Conservation (phyloP, 2,113 vertebrate species). For the Eretmodus cyanostictus region DNA sequence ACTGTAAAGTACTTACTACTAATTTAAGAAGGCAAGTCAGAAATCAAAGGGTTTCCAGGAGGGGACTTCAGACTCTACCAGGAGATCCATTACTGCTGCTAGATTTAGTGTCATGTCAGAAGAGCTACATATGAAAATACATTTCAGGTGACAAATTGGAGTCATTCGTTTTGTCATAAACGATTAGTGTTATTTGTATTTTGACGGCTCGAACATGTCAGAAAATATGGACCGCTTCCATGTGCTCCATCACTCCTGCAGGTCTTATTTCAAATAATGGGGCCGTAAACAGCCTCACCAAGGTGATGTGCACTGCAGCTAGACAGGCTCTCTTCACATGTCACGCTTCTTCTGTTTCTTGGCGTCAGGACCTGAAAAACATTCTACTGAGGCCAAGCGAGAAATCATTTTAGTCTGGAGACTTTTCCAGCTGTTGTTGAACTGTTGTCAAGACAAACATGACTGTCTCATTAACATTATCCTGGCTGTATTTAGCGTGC, state of each 20-base stretch:
- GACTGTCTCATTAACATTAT: constrained; percentile 8
- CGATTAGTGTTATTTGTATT: neutral
- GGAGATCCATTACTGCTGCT: neutral
- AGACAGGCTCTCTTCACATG: neutral
- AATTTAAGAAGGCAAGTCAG: neutral
- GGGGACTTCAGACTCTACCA: neutral
- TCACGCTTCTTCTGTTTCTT: neutral
- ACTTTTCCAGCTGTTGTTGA: constrained; percentile 5
- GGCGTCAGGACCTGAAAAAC: neutral
- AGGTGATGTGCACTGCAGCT: neutral
- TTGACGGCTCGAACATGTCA: neutral
- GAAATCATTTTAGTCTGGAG: neutral
- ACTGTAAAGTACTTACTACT: neutral
- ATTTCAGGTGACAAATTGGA: neutral
- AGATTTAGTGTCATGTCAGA: neutral
- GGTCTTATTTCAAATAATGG: neutral
- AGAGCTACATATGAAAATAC: neutral
- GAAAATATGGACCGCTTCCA: neutral
- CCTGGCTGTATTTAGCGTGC: neutral
- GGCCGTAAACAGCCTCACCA: neutral
- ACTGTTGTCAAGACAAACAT: constrained; percentile 20
- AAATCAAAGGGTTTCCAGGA: neutral
- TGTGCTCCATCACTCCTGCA: neutral
- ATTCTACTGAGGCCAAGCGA: neutral
- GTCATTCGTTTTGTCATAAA: neutral